Conservation (phyloP, 1,140 invertebrate genomes). For the Goniozus legneri region DNA sequence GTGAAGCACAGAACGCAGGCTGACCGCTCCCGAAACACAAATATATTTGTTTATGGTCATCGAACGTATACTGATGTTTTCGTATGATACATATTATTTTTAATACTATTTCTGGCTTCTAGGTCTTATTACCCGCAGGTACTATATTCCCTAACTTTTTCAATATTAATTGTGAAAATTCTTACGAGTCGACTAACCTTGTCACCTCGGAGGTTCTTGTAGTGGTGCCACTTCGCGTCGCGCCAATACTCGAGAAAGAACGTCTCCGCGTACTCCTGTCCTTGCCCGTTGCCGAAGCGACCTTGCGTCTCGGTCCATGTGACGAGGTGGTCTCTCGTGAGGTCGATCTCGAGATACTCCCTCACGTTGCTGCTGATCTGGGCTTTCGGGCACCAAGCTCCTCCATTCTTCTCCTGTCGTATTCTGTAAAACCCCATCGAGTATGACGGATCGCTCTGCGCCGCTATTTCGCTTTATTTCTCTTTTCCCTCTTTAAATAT, state of each 20-base stretch:
- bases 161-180: too few relatives aligned
- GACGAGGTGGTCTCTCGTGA: conserved; percentile 73
- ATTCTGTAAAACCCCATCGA: conserved; percentile 70
- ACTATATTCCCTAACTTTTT: too few relatives aligned
- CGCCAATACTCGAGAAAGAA: conserved; percentile 87
- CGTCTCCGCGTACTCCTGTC: conserved; percentile 81
- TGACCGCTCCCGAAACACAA: too few relatives aligned
- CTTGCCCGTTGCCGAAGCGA: conserved; percentile 90
- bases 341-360: conserved; percentile 85
- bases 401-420: conserved; percentile 80
- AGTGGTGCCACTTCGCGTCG: conserved; percentile 70
- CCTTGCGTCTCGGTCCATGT: conserved; percentile 89
- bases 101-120: too few relatives aligned
- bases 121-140: too few relatives aligned
- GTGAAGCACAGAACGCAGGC: too few relatives aligned
- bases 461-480: too few relatives aligned
- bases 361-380: conserved; percentile 70
- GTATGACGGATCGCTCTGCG: too few relatives aligned
- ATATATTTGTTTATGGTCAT: too few relatives aligned
- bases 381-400: conserved; percentile 90
- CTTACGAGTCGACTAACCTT: conserved; percentile 58
- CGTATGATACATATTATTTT: too few relatives aligned
- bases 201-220: conserved; percentile 71
- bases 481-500: too few relatives aligned
- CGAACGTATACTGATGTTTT: too few relatives aligned